Evolutionary conservation across 2,888 invertebrate genomes (phyloP).

Genomic region (Apodemia zela): DNA sequence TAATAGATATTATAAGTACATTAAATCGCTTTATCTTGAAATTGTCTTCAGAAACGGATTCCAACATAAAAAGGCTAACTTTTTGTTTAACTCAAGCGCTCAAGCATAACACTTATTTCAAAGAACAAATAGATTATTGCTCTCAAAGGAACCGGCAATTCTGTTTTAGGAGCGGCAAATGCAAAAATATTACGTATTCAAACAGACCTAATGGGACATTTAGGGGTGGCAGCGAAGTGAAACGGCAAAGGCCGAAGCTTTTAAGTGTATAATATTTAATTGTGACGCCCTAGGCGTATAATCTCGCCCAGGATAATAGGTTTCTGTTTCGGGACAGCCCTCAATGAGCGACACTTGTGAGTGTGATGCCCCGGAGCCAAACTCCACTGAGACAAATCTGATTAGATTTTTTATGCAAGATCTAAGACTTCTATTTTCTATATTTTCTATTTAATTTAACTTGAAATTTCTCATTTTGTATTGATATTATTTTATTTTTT

Average conservation of each 20-base stretch:
- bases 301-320: constrained; percentile 81
- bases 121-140: constrained; percentile 79
- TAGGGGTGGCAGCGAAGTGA: constrained; percentile 80
- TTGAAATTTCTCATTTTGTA: neutral
- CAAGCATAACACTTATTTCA: constrained; percentile 75
- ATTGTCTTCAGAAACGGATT: constrained; percentile 31
- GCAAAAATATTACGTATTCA: constrained; percentile 81
- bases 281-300: constrained; percentile 81
- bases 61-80: constrained; percentile 56
- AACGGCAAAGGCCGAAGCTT: constrained; percentile 81
- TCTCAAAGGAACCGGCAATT: constrained; percentile 79
- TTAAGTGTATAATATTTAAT: constrained; percentile 82
- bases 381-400: constrained; percentile 74
- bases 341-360: constrained; percentile 72
- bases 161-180: constrained; percentile 77
- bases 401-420: constrained; percentile 71
- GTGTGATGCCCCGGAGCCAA: constrained; percentile 70
- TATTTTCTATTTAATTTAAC: constrained; percentile 23
- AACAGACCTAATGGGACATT: constrained; percentile 81
- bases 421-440: constrained; percentile 36
- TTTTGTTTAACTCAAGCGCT: constrained; percentile 68
- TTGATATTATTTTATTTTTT: neutral
- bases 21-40: constrained; percentile 26
- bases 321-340: constrained; percentile 79
- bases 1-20: constrained; percentile 17